Evolutionary conservation across 2,797 vertebrate species (phyloP).

Genomic region (Chrosomus eos): DNA sequence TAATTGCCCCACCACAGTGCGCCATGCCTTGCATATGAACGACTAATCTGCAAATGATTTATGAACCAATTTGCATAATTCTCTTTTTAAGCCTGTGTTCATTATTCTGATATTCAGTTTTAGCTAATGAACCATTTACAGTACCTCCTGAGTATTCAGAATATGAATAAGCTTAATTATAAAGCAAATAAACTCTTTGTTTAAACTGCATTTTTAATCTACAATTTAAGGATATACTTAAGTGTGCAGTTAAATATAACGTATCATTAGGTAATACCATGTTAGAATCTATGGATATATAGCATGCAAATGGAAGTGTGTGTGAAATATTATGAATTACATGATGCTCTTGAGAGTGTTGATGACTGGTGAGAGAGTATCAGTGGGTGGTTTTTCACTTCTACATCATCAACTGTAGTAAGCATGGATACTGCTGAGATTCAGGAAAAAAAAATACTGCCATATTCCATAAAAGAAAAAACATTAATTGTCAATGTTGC

Average conservation of each 20-base stretch:
- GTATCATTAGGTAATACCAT: not conserved
- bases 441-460: slow-evolving; percentile 50
- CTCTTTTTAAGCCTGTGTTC: slow-evolving; percentile 29
- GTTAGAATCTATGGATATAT: not conserved
- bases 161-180: slow-evolving; percentile 6
- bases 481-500: not conserved
- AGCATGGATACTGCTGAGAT: slow-evolving; percentile 57
- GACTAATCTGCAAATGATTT: slow-evolving; percentile 17
- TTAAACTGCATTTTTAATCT: slow-evolving; percentile 1
- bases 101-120: slow-evolving; percentile 35
- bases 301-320: not conserved
- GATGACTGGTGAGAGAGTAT: slow-evolving; percentile 56
- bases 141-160: not conserved
- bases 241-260: not conserved
- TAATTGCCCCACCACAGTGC: not conserved
- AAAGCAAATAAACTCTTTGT: slow-evolving; percentile 26
- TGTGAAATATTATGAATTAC: not conserved
- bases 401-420: slow-evolving; percentile 47
- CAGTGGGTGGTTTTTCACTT: slow-evolving; percentile 66
- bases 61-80: slow-evolving; percentile 17
- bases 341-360: slow-evolving; percentile 5
- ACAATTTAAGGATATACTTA: not conserved
- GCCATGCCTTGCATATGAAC: slow-evolving; percentile 3
- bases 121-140: slow-evolving; percentile 28
- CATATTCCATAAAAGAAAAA: not conserved